Conservation (phyloP, 2,113 vertebrate genomes). For the Pleuronectes platessa region DNA sequence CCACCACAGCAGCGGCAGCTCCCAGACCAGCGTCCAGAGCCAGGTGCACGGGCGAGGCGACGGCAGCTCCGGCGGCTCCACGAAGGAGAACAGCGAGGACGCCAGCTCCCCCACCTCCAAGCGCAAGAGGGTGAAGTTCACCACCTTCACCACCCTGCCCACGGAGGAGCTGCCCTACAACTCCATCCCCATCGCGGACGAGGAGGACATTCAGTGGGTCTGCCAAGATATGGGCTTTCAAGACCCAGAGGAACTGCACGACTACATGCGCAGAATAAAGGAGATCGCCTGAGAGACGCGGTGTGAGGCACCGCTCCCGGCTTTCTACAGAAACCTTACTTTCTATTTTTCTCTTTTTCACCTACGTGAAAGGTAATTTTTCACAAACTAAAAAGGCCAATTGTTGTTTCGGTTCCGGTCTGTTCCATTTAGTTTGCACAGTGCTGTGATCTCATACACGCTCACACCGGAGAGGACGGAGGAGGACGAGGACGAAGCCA, state of each 20-base stretch:
- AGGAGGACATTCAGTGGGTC: conserved; percentile 97
- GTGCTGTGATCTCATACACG: conserved; percentile 78
- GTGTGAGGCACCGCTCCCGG: conserved; percentile 23
- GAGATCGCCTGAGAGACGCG: conserved; percentile 88
- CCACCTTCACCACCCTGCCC: conserved; percentile 95
- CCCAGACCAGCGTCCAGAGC: conserved; percentile 96
- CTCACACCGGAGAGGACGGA: conserved; percentile 67
- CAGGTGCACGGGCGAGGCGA: conserved; percentile 95
- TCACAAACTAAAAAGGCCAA: conserved; percentile 76
- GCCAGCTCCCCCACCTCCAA: conserved; percentile 96
- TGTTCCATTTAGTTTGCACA: conserved; percentile 80
- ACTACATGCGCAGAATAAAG: conserved; percentile 97
- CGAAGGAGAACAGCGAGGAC: conserved; percentile 93
- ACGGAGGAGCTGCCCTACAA: conserved; percentile 95
- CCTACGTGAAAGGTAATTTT: conserved; percentile 76
- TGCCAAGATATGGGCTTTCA: conserved; percentile 96
- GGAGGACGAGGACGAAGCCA: conserved; percentile 78
- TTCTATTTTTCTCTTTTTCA: conserved; percentile 83
- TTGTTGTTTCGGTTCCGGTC: conserved; percentile 67
- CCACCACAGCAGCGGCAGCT: conserved; percentile 96
- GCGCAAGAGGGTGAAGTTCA: conserved; percentile 98
- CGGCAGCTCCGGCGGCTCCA: conserved; percentile 92
- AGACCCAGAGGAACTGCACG: conserved; percentile 93
- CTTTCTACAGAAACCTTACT: conserved; percentile 75
- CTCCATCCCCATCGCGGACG: conserved; percentile 93